These are phyloP conservation scores for Tenodera sinensis DNA, from an alignment of 2,888 invertebrate species.

Conservation along the genomic window DNA sequence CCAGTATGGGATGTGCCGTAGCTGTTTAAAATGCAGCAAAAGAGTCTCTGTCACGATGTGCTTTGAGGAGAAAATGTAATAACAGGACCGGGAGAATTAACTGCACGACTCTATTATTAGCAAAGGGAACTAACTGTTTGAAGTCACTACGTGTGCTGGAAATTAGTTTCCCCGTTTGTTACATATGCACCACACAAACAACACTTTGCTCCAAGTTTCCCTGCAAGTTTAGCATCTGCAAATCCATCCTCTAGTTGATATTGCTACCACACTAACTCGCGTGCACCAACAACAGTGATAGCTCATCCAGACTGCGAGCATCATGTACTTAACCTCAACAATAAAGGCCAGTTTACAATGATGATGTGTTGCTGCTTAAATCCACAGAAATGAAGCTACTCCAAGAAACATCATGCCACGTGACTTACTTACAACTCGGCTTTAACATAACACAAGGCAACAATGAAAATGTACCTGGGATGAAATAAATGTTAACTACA, in stretches of 20 bases:
- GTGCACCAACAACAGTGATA: not conserved
- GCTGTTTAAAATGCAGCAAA: not conserved
- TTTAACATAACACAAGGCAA: no score
- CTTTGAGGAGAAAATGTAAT: not conserved
- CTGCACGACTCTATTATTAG: not conserved
- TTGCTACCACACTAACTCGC: no score
- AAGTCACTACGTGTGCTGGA: not conserved
- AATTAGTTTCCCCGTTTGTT: not conserved
- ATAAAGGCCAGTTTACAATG: no score
- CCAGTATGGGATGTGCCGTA: not conserved
- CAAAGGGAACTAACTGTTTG: not conserved
- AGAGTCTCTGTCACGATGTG: not conserved
- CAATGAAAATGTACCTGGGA: no score
- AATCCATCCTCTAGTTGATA: not conserved
- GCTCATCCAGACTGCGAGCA: not conserved
- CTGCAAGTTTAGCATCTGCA: not conserved
- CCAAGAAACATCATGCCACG: no score
- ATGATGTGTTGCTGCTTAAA: no score
- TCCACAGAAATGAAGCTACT: no score
- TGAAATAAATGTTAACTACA: no score
- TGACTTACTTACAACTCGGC: no score
- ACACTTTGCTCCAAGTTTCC: not conserved
- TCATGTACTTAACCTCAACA: no score
- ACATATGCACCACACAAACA: not conserved
- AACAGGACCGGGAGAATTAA: not conserved